Evolutionary conservation across 2,888 invertebrate genomes (phyloP).

Genomic region (Melanostoma mellinum): DNA sequence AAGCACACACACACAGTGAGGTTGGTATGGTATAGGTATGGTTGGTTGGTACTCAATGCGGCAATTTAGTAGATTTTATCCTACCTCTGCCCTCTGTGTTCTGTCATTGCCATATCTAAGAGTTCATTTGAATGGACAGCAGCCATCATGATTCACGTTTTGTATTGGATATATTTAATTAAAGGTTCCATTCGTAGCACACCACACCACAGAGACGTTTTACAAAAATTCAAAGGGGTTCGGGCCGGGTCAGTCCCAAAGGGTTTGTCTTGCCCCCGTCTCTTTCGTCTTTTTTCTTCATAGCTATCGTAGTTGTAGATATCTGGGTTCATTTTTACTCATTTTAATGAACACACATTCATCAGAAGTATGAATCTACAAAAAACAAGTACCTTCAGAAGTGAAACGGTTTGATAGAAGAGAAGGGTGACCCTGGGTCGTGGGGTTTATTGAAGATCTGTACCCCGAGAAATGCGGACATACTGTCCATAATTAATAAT

Average conservation of each 20-base stretch:
- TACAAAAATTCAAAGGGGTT: constrained; percentile 35
- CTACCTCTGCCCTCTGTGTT: constrained; percentile 15
- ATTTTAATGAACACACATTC: constrained; percentile 70
- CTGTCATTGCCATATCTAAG: constrained; percentile 40
- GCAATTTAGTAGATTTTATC: constrained; percentile 63
- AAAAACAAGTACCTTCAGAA: constrained; percentile 46
- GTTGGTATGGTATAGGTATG: too few species aligned
- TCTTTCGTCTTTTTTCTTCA: constrained; percentile 37
- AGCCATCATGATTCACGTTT: constrained; percentile 72
- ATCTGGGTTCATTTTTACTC: constrained; percentile 57
- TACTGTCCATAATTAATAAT: constrained; percentile 68
- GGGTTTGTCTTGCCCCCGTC: constrained; percentile 17
- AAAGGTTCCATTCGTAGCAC: constrained; percentile 63
- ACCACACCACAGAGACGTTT: constrained; percentile 7
- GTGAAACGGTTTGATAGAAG: constrained; percentile 40
- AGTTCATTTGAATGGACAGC: constrained; percentile 70
- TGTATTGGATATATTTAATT: constrained; percentile 72
- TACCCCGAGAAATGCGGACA: constrained; percentile 49
- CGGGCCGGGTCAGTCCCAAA: constrained; percentile 46
- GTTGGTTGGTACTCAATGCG: constrained; percentile 55
- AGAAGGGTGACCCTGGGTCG: constrained; percentile 24
- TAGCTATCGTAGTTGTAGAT: constrained; percentile 38
- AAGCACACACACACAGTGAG: constrained; percentile 36
- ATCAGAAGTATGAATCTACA: constrained; percentile 62
- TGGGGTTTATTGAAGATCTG: constrained; percentile 62